phyloP scores from a whole-genome alignment of 30 jellyfish, hydroid and myxozoan species.

The Mastigias papua region DNA sequence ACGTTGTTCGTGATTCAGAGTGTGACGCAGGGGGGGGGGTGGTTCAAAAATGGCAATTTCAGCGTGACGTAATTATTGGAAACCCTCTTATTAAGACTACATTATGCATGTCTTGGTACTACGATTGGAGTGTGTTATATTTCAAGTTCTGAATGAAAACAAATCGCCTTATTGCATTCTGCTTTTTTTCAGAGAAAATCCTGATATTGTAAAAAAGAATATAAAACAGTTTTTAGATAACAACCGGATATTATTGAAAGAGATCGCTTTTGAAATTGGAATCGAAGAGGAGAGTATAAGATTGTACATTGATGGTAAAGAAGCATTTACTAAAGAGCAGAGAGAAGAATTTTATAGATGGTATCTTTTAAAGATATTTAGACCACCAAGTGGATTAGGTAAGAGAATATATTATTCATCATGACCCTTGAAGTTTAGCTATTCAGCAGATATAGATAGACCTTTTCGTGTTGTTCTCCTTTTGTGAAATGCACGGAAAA shows the following conservation, averaged over 20 bases:
- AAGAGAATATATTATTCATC: background rate
- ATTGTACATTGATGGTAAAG: conserved; percentile 78
- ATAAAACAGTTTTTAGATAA: conserved; percentile 91
- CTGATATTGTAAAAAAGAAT: conserved; percentile 72
- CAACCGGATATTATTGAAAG: conserved; percentile 81
- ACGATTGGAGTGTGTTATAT: too few species aligned
- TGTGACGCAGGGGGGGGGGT: too few species aligned
- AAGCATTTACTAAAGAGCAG: conserved; percentile 55
- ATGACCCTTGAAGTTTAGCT: too few species aligned
- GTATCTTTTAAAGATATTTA: conserved; percentile 91
- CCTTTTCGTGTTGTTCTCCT: too few species aligned
- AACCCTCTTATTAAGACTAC: too few species aligned
- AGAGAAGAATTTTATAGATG: conserved; percentile 90
- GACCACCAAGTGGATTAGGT: conserved; percentile 95
- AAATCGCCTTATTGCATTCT: background rate
- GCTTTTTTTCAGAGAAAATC: conserved; percentile 78
- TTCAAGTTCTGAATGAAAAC: background rate
- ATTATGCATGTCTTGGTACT: too few species aligned
- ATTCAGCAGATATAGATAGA: too few species aligned
- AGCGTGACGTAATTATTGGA: too few species aligned
- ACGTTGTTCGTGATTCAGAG: too few species aligned
- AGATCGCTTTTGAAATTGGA: conserved; percentile 91
- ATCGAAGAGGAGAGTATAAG: conserved; percentile 69
- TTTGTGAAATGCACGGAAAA: too few species aligned
- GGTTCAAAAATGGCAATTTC: too few species aligned